Conservation (phyloP, 2,888 invertebrate species). For the Cacoxenus indagator region DNA sequence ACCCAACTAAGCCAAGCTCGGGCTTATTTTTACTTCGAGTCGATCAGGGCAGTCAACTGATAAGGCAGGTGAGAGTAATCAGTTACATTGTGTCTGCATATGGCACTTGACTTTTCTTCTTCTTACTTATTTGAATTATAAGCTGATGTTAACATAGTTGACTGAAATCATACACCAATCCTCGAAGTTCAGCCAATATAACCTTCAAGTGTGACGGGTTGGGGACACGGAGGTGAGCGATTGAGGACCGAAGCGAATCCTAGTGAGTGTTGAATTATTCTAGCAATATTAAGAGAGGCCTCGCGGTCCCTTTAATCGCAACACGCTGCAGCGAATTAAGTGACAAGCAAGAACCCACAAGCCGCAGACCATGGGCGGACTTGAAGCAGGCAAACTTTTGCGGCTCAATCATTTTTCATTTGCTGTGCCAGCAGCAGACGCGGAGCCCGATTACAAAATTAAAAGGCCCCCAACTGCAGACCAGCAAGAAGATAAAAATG, state of each 20-base stretch:
- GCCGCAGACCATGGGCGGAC: background rate
- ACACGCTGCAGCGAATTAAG: background rate
- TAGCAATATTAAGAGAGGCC: background rate
- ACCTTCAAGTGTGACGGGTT: no score
- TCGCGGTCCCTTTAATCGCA: background rate
- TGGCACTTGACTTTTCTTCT: no score
- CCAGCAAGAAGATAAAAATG: no score
- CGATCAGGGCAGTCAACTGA: background rate
- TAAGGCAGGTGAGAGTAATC: background rate
- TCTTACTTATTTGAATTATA: no score
- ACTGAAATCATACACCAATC: no score
- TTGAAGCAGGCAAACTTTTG: background rate
- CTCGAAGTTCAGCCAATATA: no score
- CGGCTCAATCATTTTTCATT: constrained; percentile 1
- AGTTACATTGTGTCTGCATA: background rate
- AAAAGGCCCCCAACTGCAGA: no score
- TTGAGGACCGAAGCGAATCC: background rate
- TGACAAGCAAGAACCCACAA: background rate
- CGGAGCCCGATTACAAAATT: background rate
- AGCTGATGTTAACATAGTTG: no score
- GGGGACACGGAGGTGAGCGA: background rate
- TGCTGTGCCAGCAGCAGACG: background rate
- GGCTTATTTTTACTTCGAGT: background rate
- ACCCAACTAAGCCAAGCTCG: background rate
- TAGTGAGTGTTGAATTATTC: constrained; percentile 10